Evolutionary conservation across 2,888 invertebrate genomes (phyloP).

Genomic region (Agrochola lota): DNA sequence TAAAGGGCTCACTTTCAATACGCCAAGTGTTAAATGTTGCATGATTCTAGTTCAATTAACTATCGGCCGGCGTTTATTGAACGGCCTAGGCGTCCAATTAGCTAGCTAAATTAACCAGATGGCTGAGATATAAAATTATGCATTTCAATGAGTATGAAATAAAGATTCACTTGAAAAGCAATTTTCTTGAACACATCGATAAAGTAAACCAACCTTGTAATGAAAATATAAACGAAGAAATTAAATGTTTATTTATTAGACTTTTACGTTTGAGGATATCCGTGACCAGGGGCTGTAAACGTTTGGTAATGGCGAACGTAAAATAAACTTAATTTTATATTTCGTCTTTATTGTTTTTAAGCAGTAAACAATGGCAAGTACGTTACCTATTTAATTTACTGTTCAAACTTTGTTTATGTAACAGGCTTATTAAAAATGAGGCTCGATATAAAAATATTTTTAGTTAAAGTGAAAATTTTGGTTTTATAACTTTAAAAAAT

Average conservation of each 20-base stretch:
- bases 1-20: too few relatives aligned
- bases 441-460: background rate
- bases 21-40: too few relatives aligned
- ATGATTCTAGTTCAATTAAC: too few relatives aligned
- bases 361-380: slow-evolving; percentile 40
- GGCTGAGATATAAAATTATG: too few relatives aligned
- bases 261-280: slow-evolving; percentile 42
- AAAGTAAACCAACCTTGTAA: slow-evolving; percentile 16
- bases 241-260: slow-evolving; percentile 54
- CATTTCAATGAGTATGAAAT: too few relatives aligned
- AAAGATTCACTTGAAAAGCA: background rate
- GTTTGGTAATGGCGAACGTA: slow-evolving; percentile 43
- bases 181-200: slow-evolving; percentile 15
- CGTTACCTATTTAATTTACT: slow-evolving; percentile 24
- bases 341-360: slow-evolving; percentile 51
- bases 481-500: background rate
- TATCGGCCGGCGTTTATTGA: too few relatives aligned
- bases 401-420: background rate
- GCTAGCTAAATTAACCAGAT: too few relatives aligned
- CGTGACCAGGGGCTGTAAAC: slow-evolving; percentile 51
- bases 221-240: slow-evolving; percentile 32
- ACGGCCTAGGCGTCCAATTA: too few relatives aligned
- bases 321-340: slow-evolving; percentile 53
- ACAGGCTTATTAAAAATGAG: background rate
- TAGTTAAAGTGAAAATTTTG: background rate